phyloP scores from a whole-genome alignment of 2,113 vertebrate genomes.

The Etheostoma spectabile region DNA sequence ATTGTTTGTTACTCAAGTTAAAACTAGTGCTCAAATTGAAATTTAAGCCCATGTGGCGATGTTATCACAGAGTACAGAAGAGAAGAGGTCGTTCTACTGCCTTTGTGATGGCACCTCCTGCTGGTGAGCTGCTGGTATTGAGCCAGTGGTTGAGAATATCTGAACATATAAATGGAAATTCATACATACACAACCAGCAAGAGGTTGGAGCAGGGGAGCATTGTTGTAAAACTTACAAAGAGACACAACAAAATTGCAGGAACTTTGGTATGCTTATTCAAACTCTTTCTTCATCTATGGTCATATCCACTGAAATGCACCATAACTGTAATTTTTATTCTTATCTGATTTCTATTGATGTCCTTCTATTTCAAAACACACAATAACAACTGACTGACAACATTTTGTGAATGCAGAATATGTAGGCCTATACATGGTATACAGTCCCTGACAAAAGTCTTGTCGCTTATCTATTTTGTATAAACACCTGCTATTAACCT shows the following conservation, averaged over 20 bases:
- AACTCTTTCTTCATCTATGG: too few relatives aligned
- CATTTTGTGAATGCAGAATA: neutral
- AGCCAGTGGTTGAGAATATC: neutral
- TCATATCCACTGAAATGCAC: neutral
- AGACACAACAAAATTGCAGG: too few relatives aligned
- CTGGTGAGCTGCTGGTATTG: slow-evolving; percentile 31
- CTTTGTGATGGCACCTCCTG: slow-evolving; percentile 56
- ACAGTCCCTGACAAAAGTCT: too few relatives aligned
- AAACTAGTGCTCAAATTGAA: neutral
- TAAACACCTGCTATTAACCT: too few relatives aligned
- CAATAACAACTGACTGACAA: neutral
- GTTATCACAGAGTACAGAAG: neutral
- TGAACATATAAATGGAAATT: neutral
- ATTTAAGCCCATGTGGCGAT: slow-evolving; percentile 1
- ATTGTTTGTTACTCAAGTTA: neutral
- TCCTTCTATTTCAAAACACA: neutral
- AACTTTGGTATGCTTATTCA: too few relatives aligned
- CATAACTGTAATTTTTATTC: neutral
- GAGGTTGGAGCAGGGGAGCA: neutral
- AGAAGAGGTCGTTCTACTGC: neutral
- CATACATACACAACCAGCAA: neutral
- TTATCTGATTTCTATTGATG: neutral
- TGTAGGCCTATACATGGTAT: neutral
- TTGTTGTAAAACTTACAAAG: neutral
- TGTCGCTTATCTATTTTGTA: too few relatives aligned